Percentiles rank a stretch among this genome's conserved stretches.
phyloP scores from a whole-genome alignment of 2,113 vertebrate species.

The Cryptotis parvus region DNA sequence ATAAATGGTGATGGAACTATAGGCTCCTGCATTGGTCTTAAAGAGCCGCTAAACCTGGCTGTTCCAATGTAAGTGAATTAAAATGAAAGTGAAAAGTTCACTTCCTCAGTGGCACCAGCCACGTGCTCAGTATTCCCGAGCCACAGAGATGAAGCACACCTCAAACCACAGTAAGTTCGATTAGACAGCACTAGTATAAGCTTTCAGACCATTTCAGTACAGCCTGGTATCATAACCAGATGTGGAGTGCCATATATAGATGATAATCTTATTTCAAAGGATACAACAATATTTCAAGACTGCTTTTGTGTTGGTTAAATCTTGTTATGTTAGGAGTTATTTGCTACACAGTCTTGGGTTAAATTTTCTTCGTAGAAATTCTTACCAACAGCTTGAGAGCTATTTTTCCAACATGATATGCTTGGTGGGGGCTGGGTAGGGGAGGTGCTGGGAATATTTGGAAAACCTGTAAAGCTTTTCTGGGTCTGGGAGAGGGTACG shows the following conservation, averaged over 20 bases:
- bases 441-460: background rate
- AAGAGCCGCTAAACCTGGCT: background rate
- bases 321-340: constrained; percentile 57
- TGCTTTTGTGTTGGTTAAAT: constrained; percentile 61
- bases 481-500: background rate
- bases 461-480: background rate
- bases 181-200: background rate
- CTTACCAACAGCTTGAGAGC: constrained; percentile 54
- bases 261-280: constrained; percentile 67
- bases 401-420: constrained; percentile 40
- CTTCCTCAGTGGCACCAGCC: background rate
- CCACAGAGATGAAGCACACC: background rate
- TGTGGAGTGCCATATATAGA: constrained; percentile 45
- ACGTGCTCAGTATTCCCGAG: background rate
- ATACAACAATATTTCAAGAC: constrained; percentile 68
- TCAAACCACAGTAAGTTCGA: background rate
- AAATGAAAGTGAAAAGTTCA: constrained; percentile 4
- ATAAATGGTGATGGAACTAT: background rate
- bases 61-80: constrained; percentile 35
- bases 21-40: background rate
- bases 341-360: constrained; percentile 38
- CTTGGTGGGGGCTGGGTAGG: background rate
- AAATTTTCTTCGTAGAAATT: constrained; percentile 49
- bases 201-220: background rate
- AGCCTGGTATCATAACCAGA: constrained; percentile 50